These are phyloP conservation scores for Ceratitis capitata DNA, from an alignment of 1,140 invertebrate genomes.

Conservation along the genomic window DNA sequence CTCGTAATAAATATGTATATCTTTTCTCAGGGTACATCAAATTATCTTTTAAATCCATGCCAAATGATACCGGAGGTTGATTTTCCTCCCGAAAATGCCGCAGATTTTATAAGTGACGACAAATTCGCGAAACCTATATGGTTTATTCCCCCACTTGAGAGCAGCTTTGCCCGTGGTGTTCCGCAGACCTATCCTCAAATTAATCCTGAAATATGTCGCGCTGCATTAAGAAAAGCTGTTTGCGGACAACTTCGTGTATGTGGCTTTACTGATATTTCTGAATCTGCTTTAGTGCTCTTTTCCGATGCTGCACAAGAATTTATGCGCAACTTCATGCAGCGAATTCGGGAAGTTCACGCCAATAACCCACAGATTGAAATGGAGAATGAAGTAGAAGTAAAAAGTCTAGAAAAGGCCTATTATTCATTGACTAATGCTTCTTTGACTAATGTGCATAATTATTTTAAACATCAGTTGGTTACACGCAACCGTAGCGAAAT, in stretches of 20 bases:
- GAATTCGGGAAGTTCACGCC: slow-evolving; percentile 42
- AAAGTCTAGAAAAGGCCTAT: slow-evolving; percentile 56
- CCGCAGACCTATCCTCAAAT: slow-evolving; percentile 54
- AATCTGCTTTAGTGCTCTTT: slow-evolving; percentile 56
- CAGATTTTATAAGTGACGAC: slow-evolving; percentile 53
- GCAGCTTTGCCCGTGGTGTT: slow-evolving; percentile 54
- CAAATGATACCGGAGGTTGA: slow-evolving; percentile 64
- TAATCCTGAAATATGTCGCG: slow-evolving; percentile 48
- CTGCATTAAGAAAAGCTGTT: slow-evolving; percentile 56
- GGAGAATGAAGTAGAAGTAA: slow-evolving; percentile 43
- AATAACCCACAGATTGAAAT: slow-evolving; percentile 37
- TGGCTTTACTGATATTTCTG: slow-evolving; percentile 61
- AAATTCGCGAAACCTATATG: slow-evolving; percentile 64
- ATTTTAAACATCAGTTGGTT: slow-evolving; percentile 63
- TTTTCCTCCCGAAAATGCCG: slow-evolving; percentile 61
- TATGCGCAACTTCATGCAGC: slow-evolving; percentile 51
- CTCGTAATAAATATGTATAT: neutral
- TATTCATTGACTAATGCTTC: slow-evolving; percentile 54
- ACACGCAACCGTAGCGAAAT: slow-evolving; percentile 58
- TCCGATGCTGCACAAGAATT: slow-evolving; percentile 60
- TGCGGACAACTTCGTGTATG: slow-evolving; percentile 58
- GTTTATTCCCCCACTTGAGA: slow-evolving; percentile 58
- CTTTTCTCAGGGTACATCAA: slow-evolving; percentile 52
- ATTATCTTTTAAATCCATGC: slow-evolving; percentile 61
- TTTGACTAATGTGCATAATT: slow-evolving; percentile 60